These are phyloP conservation scores for Lycopodina hypogea DNA, from an alignment of 37 sponge, comb jelly and placozoan species.

Conservation along the genomic window DNA sequence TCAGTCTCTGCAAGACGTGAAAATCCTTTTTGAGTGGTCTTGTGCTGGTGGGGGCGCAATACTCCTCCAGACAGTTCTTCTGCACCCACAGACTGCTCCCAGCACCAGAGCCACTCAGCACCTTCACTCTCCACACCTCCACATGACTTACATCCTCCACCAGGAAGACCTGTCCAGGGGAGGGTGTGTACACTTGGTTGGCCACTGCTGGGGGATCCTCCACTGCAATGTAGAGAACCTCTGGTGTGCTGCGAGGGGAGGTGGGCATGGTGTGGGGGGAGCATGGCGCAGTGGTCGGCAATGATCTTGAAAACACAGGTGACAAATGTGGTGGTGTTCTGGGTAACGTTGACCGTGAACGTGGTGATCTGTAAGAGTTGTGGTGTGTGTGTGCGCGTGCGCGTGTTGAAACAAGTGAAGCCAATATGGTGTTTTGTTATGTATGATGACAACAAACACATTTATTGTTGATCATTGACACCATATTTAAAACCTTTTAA, in stretches of 20 bases:
- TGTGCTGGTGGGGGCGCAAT: not conserved
- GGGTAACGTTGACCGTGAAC: not conserved
- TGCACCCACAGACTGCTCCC: slow-evolving; percentile 18
- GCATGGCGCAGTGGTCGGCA: too few species aligned
- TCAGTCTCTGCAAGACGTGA: not conserved
- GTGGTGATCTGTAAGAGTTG: not conserved
- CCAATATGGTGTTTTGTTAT: too few species aligned
- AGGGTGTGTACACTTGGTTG: slow-evolving; percentile 13
- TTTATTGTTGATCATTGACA: too few species aligned
- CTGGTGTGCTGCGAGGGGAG: not conserved
- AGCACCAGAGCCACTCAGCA: slow-evolving; percentile 6
- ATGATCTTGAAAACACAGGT: too few species aligned
- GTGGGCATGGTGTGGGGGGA: slow-evolving; percentile 3
- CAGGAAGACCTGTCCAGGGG: slow-evolving; percentile 18
- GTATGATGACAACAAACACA: too few species aligned
- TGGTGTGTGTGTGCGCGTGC: too few species aligned
- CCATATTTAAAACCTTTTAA: too few species aligned
- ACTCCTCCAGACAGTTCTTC: slow-evolving; percentile 27
- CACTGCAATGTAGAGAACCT: slow-evolving; percentile 1
- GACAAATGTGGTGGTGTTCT: too few species aligned
- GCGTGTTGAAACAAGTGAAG: too few species aligned
- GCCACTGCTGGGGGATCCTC: slow-evolving; percentile 16
- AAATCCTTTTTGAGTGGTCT: slow-evolving; percentile 3
- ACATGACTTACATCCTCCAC: slow-evolving; percentile 5
- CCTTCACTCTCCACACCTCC: slow-evolving; percentile 20